Evolutionary conservation across 2,113 vertebrate species (phyloP).

Genomic region (Bubo bubo): DNA sequence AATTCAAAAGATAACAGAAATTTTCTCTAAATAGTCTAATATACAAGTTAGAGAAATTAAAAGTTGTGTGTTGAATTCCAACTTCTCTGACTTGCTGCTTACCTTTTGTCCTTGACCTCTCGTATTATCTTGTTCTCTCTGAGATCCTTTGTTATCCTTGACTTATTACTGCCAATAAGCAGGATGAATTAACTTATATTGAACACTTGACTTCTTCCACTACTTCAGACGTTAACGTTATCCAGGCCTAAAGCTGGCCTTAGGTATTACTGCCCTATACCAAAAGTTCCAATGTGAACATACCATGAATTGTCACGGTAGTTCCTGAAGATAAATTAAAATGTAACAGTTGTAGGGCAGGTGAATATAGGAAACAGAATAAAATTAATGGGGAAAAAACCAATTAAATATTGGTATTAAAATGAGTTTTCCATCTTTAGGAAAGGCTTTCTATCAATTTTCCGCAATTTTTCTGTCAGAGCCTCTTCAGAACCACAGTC

Average conservation of each 20-base stretch:
- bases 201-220: not conserved
- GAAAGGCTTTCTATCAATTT: not conserved
- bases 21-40: not conserved
- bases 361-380: not conserved
- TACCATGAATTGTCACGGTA: not conserved
- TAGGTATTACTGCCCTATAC: not conserved
- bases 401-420: not conserved
- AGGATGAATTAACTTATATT: not conserved
- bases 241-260: not conserved
- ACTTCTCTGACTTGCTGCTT: not conserved
- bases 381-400: not conserved
- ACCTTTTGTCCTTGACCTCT: not conserved
- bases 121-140: not conserved
- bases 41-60: not conserved
- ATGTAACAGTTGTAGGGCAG: not conserved
- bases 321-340: not conserved
- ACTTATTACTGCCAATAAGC: not conserved
- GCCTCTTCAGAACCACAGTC: not conserved
- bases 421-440: not conserved
- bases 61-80: not conserved
- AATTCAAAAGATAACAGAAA: not conserved
- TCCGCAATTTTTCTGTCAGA: not conserved
- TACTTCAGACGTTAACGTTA: not conserved
- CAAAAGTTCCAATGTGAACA: not conserved
- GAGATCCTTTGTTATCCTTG: not conserved